These are phyloP conservation scores for Panulirus ornatus DNA, from an alignment of 1,140 invertebrate species.

Conservation along the genomic window DNA sequence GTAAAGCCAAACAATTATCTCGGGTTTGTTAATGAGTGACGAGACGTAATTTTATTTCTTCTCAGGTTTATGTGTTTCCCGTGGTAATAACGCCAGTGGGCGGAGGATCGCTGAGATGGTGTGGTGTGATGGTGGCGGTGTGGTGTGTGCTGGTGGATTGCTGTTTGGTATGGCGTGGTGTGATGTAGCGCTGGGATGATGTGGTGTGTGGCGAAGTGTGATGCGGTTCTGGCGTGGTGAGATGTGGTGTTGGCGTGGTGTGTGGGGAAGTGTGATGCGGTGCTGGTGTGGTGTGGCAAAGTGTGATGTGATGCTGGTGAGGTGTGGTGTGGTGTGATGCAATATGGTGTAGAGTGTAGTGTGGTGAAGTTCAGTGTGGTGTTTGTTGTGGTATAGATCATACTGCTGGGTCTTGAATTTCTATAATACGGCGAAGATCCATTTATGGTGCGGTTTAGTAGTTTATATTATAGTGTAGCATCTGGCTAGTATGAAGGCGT, in stretches of 20 bases:
- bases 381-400: too few relatives aligned
- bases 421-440: too few relatives aligned
- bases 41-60: constrained; percentile 19
- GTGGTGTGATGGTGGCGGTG: background rate
- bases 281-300: background rate
- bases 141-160: background rate
- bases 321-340: background rate
- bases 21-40: constrained; percentile 40
- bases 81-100: constrained; percentile 51
- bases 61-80: constrained; percentile 44
- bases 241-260: background rate
- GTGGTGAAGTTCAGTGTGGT: too few relatives aligned
- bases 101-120: constrained; percentile 33
- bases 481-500: too few relatives aligned
- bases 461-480: too few relatives aligned
- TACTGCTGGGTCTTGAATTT: too few relatives aligned
- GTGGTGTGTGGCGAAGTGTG: background rate
- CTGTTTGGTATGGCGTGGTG: background rate
- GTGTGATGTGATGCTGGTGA: background rate
- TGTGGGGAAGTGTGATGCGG: background rate
- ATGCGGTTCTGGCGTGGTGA: background rate
- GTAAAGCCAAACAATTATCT: too few relatives aligned
- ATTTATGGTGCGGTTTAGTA: too few relatives aligned
- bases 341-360: too few relatives aligned
- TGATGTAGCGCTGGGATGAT: background rate